These are phyloP conservation scores for Hippocampus comes DNA, from an alignment of 2,113 vertebrate species.

Conservation along the genomic window DNA sequence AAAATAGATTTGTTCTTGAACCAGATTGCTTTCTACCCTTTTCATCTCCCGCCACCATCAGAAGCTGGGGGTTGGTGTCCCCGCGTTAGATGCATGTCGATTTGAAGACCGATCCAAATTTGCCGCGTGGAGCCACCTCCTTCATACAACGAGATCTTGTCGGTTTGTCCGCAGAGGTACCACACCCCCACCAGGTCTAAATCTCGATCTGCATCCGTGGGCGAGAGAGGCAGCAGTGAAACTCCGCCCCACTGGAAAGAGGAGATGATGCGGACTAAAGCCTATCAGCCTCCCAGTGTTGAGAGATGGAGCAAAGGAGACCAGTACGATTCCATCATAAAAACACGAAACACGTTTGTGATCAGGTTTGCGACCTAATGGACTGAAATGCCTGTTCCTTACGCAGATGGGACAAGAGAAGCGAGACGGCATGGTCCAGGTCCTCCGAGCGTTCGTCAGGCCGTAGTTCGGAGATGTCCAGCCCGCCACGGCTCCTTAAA, in stretches of 20 bases:
- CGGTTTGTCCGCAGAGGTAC: conserved; percentile 78
- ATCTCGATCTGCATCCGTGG: conserved; percentile 84
- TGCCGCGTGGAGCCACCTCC: not conserved
- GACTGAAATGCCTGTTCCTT: conserved; percentile 80
- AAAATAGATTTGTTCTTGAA: not conserved
- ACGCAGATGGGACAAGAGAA: conserved; percentile 87
- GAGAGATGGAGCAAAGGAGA: conserved; percentile 97
- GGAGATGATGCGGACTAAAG: conserved; percentile 89
- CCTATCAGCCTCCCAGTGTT: conserved; percentile 80
- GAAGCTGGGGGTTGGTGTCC: not conserved
- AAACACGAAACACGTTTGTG: not conserved
- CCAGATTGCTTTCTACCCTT: not conserved
- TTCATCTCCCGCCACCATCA: not conserved
- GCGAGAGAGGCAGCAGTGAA: conserved; percentile 84
- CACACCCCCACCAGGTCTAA: conserved; percentile 91
- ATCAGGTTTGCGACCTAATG: conserved; percentile 53
- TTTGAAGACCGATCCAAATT: not conserved
- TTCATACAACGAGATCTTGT: not conserved
- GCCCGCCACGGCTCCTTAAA: conserved; percentile 71
- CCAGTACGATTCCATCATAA: conserved; percentile 73
- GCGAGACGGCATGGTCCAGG: conserved; percentile 81
- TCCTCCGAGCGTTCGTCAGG: conserved; percentile 82
- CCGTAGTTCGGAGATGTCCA: conserved; percentile 72
- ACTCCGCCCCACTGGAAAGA: conserved; percentile 98
- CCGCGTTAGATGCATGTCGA: not conserved